These are phyloP conservation scores for Apeira syringaria DNA, from an alignment of 2,888 invertebrate species.

Conservation along the genomic window DNA sequence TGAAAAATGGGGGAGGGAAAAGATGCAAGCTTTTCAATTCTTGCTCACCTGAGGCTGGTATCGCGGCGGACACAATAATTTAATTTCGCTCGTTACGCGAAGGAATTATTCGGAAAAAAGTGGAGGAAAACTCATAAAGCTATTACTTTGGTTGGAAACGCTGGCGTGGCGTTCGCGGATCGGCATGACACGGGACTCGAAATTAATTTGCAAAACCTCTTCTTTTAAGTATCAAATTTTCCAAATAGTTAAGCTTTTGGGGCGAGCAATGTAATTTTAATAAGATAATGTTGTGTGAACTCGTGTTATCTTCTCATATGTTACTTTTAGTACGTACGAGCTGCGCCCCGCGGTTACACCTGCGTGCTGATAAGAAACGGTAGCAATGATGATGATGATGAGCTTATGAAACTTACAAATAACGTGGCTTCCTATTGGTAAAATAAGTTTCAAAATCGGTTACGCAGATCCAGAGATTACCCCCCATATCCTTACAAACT, in stretches of 20 bases:
- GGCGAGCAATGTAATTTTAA: slow-evolving; percentile 20
- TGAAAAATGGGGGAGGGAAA: slow-evolving; percentile 24
- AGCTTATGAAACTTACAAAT: no score
- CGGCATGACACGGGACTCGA: slow-evolving; percentile 43
- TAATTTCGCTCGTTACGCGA: slow-evolving; percentile 61
- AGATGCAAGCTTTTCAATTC: slow-evolving; percentile 46
- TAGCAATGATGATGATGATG: no score
- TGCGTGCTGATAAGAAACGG: no score
- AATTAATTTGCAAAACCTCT: slow-evolving; percentile 57
- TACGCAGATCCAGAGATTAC: no score
- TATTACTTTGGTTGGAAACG: slow-evolving; percentile 58
- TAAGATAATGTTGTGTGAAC: background rate
- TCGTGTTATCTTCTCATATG: no score
- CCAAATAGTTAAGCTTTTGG: slow-evolving; percentile 37
- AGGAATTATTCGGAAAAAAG: slow-evolving; percentile 63
- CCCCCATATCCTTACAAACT: no score
- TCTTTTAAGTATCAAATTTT: slow-evolving; percentile 41
- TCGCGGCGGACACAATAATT: slow-evolving; percentile 57
- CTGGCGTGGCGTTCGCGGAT: slow-evolving; percentile 58
- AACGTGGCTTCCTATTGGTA: no score
- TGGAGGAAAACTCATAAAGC: slow-evolving; percentile 64
- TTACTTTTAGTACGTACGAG: no score
- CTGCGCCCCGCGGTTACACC: no score
- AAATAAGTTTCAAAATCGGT: no score
- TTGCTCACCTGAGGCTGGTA: slow-evolving; percentile 46